Base-by-base conservation (phyloP, 2,113 vertebrate genomes). In the Trematocara stigmaticum region DNA sequence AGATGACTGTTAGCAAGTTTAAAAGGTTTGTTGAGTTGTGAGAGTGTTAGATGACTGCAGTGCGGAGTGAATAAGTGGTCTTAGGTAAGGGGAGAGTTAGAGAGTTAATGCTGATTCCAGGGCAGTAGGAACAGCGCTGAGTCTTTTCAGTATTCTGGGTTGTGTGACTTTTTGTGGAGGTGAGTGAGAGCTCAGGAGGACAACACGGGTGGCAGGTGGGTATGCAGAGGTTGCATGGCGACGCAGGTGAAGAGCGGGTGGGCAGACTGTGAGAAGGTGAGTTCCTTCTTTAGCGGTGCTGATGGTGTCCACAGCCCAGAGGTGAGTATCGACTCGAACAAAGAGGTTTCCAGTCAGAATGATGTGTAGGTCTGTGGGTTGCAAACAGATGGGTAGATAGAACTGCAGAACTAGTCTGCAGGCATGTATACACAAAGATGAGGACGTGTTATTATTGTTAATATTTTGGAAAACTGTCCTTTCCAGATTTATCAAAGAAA, bases 331-430 rank as follows among this genome's bases (percentile, higher is more conserved):
- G 1, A 64, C 34, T 64, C 18, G 6, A 64, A 64, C 34, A 20
- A 64, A 38, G 18, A 64, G 34, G 59, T 64, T 38, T 38, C 59
- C 34, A 2, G 18, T 64, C 34, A 64, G 20, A 71, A 45, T 23
- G 38, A 71, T 0, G 18, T 69, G 61, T 29, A 0, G 23, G 13
- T 10, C 66, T 74, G 26, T 29, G 13, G 13, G 40, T 0, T 18
- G 66, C 9, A 74, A 47, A 74, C 66, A 45, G 40, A 47, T 18
- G 40, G 69, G 69, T 31, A 29, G 42, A 74, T 9, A 49, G 23
- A 47, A 18, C 2, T 0, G 20, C 26, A 26, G 26, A 26, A 47
- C 40, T 47, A 0, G 20, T 74, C 40, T 74, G 40, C 40, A 47
- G 42, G 40, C 66, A 74, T 47, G 23, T 26, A 1, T 16, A 0